Base-by-base conservation (phyloP, 2,113 vertebrate genomes). In the Mixornis gularis region DNA sequence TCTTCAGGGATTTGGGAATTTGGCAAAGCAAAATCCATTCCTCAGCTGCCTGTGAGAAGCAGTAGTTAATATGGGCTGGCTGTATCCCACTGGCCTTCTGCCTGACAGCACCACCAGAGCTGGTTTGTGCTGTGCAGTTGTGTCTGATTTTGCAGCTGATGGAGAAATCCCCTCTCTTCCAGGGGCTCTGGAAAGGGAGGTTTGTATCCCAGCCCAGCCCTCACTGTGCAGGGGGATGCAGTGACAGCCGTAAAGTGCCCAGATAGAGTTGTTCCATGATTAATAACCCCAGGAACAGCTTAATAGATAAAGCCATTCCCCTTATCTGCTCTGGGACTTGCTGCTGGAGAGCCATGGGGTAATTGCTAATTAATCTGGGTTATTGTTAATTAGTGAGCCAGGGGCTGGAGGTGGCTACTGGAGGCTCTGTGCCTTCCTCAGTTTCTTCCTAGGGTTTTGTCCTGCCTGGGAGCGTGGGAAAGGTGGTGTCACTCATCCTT, bases 151-250 rank as follows among this genome's bases (percentile, higher is more conserved):
- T 18, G 4, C 22, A 17, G 14, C 49, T 26, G 43, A 9, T 4
- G 77, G 43, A 48, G 26, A 34, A 78, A 55, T 40, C 68, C 27
- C 27, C 32, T 34, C 49, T 34, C 15, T 69, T 78, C 36, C 82
- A 52, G 48, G 19, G 52, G 9, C 83, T 73, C 14, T 1, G 2
- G 72, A 55, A 65, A 36, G 32, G 22, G 32, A 49, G 36, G 58
- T 90, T 80, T 64, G 44, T 60, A 41, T 51, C 79, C 65, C 30
- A 73, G 48, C n/a, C 63, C 58, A 76, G 79, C 20, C 34, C 2
- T 13, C 0, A 0, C 12, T 7, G 17, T 12, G 48, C 3, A 1
- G 34, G 11, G 48, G 10, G 70, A 18, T 49, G 62, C 58, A 44
- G 72, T 38, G 86, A 84, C 69, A 94, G 65, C 69, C 69, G 76